Percentiles rank a stretch among this genome's conserved stretches.
phyloP scores from a whole-genome alignment of 1,140 invertebrate genomes.

The Drosophila lowei region DNA sequence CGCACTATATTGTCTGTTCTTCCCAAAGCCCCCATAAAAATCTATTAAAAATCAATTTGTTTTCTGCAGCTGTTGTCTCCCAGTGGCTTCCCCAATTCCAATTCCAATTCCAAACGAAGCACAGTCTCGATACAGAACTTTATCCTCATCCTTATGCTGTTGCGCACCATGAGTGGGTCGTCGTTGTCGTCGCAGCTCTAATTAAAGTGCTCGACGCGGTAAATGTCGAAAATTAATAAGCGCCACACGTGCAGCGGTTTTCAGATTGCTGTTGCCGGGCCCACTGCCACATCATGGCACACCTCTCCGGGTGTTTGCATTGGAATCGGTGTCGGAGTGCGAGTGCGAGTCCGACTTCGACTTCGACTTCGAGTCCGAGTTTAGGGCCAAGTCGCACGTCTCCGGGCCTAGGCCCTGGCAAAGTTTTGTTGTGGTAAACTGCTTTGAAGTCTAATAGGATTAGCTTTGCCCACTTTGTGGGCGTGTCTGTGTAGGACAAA shows the following conservation, averaged over 20 bases:
- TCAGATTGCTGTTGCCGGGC: constrained; percentile 35
- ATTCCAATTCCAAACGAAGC: neutral
- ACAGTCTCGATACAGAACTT: constrained; percentile 18
- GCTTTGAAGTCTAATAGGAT: constrained; percentile 82
- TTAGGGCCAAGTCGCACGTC: constrained; percentile 7
- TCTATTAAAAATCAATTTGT: constrained; percentile 71
- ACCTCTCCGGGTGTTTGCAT: too few species aligned
- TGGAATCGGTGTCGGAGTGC: too few species aligned
- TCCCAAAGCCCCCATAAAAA: constrained; percentile 19
- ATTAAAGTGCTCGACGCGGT: constrained; percentile 54
- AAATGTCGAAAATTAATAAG: constrained; percentile 69
- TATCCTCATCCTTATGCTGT: constrained; percentile 2
- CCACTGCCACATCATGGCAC: too few species aligned
- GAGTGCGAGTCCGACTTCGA: too few species aligned
- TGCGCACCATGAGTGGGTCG: constrained; percentile 16
- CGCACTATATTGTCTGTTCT: neutral
- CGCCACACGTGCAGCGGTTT: constrained; percentile 73
- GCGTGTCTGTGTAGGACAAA: constrained; percentile 49
- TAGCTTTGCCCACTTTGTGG: constrained; percentile 46
- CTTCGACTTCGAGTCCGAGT: neutral
- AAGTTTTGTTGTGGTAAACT: constrained; percentile 70
- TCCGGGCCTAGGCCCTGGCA: constrained; percentile 51
- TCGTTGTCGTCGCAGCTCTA: constrained; percentile 36
- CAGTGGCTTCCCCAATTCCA: neutral
- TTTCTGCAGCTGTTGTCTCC: constrained; percentile 29